Evolutionary conservation across 2,113 vertebrate species (phyloP).

Genomic region (Kryptolebias marmoratus): DNA sequence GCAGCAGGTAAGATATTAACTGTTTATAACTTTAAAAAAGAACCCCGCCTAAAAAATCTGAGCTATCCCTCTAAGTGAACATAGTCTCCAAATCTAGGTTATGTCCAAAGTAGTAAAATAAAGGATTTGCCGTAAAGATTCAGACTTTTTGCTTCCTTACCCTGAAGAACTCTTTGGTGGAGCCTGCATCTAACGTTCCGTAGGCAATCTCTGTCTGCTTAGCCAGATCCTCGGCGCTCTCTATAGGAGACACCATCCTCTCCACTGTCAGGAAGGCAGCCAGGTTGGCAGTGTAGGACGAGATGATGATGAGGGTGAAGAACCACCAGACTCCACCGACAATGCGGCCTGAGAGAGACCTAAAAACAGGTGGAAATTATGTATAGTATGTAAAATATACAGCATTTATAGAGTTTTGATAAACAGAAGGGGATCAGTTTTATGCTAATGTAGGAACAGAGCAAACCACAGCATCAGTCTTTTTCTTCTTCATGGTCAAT

Average conservation of each 20-base stretch:
- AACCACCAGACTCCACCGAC: conserved; percentile 99
- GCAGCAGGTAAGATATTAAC: too few species aligned
- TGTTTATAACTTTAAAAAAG: too few species aligned
- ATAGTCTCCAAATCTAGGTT: neutral
- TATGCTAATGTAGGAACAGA: neutral
- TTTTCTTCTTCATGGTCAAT: conserved; percentile 15
- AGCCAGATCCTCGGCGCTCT: conserved; percentile 97
- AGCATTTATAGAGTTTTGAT: neutral
- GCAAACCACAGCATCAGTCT: conserved; percentile 16
- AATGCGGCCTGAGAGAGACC: conserved; percentile 96
- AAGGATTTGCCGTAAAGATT: neutral
- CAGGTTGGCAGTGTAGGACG: conserved; percentile 98
- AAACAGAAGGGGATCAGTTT: conserved; percentile 7
- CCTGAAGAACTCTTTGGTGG: conserved; percentile 99
- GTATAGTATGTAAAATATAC: neutral
- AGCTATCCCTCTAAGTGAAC: too few species aligned
- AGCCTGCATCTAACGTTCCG: conserved; percentile 95
- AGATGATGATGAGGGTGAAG: conserved; percentile 99
- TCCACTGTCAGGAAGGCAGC: conserved; percentile 98
- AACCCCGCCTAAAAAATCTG: too few species aligned
- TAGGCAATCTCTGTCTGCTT: conserved; percentile 99
- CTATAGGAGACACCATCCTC: conserved; percentile 99
- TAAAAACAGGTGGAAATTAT: conserved; percentile 60
- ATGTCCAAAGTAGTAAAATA: neutral
- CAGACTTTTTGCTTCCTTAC: conserved; percentile 70